phyloP scores from a whole-genome alignment of 2,113 vertebrate species.

The Mobula birostris region DNA sequence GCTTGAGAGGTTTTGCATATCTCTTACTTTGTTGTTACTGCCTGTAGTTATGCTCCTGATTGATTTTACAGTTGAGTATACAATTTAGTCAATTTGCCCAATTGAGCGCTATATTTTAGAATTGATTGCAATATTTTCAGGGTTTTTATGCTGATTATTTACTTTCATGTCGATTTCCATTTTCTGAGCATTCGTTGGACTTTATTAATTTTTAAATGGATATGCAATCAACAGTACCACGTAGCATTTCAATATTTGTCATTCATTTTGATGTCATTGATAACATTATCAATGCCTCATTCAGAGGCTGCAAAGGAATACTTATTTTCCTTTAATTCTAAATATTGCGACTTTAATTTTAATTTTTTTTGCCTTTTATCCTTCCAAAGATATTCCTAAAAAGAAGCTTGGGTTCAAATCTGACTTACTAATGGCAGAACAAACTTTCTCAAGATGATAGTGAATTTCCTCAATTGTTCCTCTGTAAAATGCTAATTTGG shows the following conservation, averaged over 20 bases:
- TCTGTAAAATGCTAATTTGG: no score
- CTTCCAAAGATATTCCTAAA: background rate
- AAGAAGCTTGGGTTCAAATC: background rate
- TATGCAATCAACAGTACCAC: background rate
- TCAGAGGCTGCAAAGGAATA: background rate
- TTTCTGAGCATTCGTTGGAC: background rate
- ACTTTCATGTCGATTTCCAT: background rate
- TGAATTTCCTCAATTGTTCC: background rate
- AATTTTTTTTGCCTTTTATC: background rate
- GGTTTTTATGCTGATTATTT: background rate
- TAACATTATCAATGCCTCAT: background rate
- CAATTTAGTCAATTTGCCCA: background rate
- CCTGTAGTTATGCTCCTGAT: background rate
- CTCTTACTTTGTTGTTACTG: background rate
- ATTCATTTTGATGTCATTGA: background rate
- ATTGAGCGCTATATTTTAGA: background rate
- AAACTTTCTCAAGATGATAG: background rate
- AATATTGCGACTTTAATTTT: background rate
- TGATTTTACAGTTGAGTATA: background rate
- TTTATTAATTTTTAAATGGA: background rate
- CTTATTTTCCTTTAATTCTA: background rate
- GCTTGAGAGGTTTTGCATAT: background rate
- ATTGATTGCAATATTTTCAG: background rate
- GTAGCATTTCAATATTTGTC: background rate
- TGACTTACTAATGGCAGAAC: background rate